These are phyloP conservation scores for Trinorchestia longiramus DNA, from an alignment of 1,140 invertebrate species.

Conservation along the genomic window DNA sequence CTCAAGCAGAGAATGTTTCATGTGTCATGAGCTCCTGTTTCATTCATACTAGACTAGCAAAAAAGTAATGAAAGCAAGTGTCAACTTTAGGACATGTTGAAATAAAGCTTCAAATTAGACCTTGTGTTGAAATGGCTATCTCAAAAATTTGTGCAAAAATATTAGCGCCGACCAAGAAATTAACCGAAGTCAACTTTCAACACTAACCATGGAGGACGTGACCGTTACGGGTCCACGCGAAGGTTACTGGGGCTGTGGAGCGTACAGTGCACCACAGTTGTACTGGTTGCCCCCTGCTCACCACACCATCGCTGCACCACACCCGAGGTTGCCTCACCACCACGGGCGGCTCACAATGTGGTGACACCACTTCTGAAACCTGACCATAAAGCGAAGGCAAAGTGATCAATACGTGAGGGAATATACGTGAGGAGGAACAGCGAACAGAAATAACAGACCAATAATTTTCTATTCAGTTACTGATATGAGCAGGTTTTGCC, in stretches of 20 bases:
- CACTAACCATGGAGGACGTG: not conserved
- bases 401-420: too few species aligned
- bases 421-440: too few species aligned
- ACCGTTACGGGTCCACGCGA: constrained; percentile 15
- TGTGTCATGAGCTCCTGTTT: not conserved
- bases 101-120: too few species aligned
- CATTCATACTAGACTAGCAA: not conserved
- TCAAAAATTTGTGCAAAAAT: not conserved
- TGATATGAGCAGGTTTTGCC: too few species aligned
- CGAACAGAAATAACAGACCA: too few species aligned
- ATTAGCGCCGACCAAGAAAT: not conserved
- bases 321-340: constrained; percentile 4
- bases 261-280: constrained; percentile 39
- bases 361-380: not conserved
- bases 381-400: not conserved
- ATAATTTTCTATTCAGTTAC: too few species aligned
- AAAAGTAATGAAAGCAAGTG: not conserved
- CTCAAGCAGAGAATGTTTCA: too few species aligned
- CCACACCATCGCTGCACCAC: not conserved
- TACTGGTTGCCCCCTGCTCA: constrained; percentile 7
- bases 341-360: not conserved
- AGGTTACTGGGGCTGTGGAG: not conserved
- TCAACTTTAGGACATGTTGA: not conserved
- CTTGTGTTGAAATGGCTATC: not conserved
- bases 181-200: not conserved